phyloP scores from a whole-genome alignment of 1,140 invertebrate species.

The Tetramorium parvispinum region DNA sequence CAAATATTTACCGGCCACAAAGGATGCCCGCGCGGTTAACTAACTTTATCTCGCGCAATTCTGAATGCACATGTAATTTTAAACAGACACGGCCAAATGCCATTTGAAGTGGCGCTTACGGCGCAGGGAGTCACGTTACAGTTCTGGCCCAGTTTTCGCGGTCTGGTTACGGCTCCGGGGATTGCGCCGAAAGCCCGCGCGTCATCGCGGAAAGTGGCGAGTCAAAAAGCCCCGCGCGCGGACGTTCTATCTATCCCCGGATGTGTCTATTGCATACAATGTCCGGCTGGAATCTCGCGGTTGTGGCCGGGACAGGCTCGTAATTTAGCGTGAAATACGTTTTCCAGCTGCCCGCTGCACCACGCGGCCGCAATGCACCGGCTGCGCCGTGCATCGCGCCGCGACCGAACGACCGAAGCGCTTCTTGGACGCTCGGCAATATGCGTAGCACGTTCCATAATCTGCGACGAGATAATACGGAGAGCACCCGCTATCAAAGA shows the following conservation, averaged over 20 bases:
- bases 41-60: neutral
- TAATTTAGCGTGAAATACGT: conserved; percentile 62
- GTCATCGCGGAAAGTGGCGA: conserved; percentile 31
- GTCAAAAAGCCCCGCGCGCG: conserved; percentile 26
- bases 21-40: neutral
- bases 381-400: neutral
- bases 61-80: conserved; percentile 4
- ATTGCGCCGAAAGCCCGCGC: conserved; percentile 9
- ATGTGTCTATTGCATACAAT: conserved; percentile 57
- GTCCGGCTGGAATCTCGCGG: conserved; percentile 55
- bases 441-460: conserved; percentile 54
- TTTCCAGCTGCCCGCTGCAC: conserved; percentile 37
- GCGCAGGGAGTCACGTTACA: neutral
- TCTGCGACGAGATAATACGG: conserved; percentile 47
- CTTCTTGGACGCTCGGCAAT: conserved; percentile 21
- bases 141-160: conserved; percentile 5
- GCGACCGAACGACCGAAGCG: neutral
- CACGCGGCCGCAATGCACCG: neutral
- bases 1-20: conserved; percentile 2
- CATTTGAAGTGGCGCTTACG: neutral
- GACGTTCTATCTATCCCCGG: conserved; percentile 49
- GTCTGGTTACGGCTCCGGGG: neutral
- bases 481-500: conserved; percentile 37
- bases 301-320: conserved; percentile 51
- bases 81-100: neutral